These are phyloP conservation scores for Sthenelais limicola DNA, from an alignment of 2,888 invertebrate species.

Conservation along the genomic window DNA sequence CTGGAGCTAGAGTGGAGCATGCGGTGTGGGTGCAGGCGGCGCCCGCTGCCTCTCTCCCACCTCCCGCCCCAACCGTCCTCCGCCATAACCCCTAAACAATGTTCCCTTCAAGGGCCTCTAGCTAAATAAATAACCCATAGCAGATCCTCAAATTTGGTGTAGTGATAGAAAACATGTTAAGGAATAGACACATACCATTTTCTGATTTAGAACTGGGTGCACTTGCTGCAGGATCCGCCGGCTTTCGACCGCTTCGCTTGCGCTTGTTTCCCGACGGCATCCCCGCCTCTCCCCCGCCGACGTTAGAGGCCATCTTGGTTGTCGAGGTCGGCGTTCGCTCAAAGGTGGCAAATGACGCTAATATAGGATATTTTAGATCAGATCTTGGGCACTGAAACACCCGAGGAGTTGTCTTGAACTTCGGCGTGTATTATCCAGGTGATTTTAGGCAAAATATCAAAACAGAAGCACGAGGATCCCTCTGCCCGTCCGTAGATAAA, in stretches of 20 bases:
- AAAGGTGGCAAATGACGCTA: not conserved
- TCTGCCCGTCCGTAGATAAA: constrained; percentile 30
- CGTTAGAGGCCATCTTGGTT: constrained; percentile 29
- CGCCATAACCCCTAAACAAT: no score
- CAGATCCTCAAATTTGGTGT: no score
- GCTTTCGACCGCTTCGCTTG: constrained; percentile 26
- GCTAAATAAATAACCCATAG: no score
- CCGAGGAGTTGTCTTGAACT: not conserved
- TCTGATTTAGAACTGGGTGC: constrained; percentile 6
- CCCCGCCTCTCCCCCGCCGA: constrained; percentile 15
- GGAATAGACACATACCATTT: no score
- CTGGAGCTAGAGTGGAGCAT: no score
- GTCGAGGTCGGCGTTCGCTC: not conserved
- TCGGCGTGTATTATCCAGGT: not conserved
- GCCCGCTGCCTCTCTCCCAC: no score
- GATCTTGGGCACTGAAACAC: not conserved
- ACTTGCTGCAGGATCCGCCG: constrained; percentile 4
- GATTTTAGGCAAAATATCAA: constrained; percentile 29
- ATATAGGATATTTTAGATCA: not conserved
- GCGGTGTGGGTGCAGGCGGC: no score
- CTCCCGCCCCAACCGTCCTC: no score
- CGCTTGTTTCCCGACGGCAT: constrained; percentile 19
- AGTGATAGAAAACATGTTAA: no score
- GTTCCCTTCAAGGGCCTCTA: no score
- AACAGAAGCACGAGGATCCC: constrained; percentile 35